phyloP scores from a whole-genome alignment of 2,113 vertebrate species.

The Excalfactoria chinensis region DNA sequence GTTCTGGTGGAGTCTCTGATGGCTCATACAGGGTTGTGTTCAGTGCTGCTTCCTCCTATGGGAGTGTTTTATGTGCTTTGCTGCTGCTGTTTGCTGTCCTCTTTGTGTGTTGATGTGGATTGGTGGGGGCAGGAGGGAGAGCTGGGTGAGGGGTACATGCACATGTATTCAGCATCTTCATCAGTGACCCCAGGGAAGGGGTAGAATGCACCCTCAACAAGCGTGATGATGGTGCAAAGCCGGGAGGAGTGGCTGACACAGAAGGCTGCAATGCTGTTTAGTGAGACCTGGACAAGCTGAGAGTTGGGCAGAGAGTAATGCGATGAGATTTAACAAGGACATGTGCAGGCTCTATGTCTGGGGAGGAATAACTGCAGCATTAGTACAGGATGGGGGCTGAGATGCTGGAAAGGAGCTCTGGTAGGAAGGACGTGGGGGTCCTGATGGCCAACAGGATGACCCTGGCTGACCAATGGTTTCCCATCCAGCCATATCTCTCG shows the following conservation, averaged over 20 bases:
- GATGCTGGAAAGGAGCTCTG: neutral
- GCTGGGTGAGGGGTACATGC: accelerated
- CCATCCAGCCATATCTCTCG: too few relatives aligned
- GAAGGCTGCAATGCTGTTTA: neutral
- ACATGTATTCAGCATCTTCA: accelerated
- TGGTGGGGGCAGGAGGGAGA: neutral
- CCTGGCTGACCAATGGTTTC: too few relatives aligned
- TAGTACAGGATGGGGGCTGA: neutral
- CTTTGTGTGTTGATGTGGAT: neutral
- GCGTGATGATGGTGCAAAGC: neutral
- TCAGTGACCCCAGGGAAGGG: too few relatives aligned
- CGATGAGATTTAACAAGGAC: neutral
- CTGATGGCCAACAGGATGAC: neutral
- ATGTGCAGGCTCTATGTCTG: neutral
- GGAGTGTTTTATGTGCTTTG: accelerated
- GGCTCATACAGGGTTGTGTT: neutral
- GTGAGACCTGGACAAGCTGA: neutral
- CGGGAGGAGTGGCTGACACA: neutral
- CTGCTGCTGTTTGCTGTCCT: too few relatives aligned
- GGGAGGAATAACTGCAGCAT: neutral
- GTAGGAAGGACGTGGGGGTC: neutral
- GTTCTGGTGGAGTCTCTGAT: neutral
- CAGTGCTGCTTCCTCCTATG: accelerated
- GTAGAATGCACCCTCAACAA: neutral
- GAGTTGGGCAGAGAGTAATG: neutral